Percentiles rank a stretch among this genome's conserved stretches.
Evolutionary conservation across 2,797 vertebrate genomes (phyloP).

Genomic region (Xerus rutilus): DNA sequence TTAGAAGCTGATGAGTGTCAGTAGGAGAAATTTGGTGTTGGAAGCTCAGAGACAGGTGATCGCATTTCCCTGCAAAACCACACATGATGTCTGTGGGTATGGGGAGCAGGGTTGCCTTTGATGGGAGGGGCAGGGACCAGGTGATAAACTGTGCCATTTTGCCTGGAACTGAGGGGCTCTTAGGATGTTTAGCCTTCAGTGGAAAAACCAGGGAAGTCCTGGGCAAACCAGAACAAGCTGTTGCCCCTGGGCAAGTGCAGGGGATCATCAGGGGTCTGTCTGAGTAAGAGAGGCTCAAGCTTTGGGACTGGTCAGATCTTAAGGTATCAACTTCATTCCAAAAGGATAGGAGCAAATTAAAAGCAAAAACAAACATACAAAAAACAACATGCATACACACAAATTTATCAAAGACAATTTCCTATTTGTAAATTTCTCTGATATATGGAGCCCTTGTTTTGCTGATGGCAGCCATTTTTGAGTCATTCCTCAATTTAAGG

Average conservation of each 20-base stretch:
- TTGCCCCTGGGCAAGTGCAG: neutral
- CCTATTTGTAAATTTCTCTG: neutral
- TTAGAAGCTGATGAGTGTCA: neutral
- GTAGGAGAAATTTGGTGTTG: neutral
- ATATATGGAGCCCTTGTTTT: neutral
- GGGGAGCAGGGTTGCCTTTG: fast-evolving
- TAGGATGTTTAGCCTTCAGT: fast-evolving
- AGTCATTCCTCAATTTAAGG: neutral
- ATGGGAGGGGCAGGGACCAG: too few relatives aligned
- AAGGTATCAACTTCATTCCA: neutral
- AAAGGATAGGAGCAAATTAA: neutral
- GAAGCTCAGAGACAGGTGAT: neutral
- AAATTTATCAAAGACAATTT: neutral
- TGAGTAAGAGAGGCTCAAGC: neutral
- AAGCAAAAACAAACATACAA: neutral
- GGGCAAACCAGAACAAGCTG: neutral
- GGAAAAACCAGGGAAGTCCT: neutral
- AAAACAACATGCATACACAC: neutral
- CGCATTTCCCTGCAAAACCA: too few relatives aligned
- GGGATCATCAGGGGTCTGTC: neutral
- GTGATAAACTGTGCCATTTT: neutral
- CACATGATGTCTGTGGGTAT: neutral
- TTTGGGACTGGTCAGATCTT: neutral
- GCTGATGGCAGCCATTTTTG: neutral
- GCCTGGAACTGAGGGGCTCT: neutral